Base-by-base conservation (phyloP, 2,113 vertebrate species). In the Rhinopomastus cyanomelas region DNA sequence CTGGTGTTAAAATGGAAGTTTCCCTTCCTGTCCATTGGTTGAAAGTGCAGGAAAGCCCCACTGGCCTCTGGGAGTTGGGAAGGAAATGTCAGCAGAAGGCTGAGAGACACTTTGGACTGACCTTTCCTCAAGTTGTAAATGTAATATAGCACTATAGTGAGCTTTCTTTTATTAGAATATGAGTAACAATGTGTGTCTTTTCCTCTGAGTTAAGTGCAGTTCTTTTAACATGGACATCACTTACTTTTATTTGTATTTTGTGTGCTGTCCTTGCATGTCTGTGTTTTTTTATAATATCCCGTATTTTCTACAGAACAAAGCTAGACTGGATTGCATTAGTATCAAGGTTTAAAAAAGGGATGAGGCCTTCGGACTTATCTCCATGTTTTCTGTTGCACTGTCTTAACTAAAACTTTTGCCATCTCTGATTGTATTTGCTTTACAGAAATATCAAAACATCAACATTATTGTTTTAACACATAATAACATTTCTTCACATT, bases 41-140 rank as follows among this genome's bases (percentile, higher is more conserved):
- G 15, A 12, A 5, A 14, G 59, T n/a, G 39, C 32, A 5, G 23
- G 48, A 51, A 36, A 30, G n/a, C 36, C n/a, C 16, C 13, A 8
- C 13, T 0, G 0, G 29, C 5, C 22, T 48, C 25, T 4, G 8
- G 46, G 51, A 2, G 9, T 46, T 1, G 0, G 34, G 17, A 17
- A 11, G 21, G 9, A 30, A 44, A 27, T 2, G 21, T 12, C 3
- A 5, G 12, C 25, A 20, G 0, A 1, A 22, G 36, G 48, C 32
- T 22, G 37, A 23, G 37, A 69, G 42, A 29, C 2, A 0, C 67
- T 52, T 71, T 3, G 19, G n/a, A 30, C 2, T 92, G 91, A 80
- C 64, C 87, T 92, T 90, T 62, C 44, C 72, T 85, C 18, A 8
- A 52, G 68, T 52, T 85, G 49, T 77, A 87, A 67, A 81, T 72